Conservation (phyloP, 2,888 invertebrate species). For the Rhingia rostrata region DNA sequence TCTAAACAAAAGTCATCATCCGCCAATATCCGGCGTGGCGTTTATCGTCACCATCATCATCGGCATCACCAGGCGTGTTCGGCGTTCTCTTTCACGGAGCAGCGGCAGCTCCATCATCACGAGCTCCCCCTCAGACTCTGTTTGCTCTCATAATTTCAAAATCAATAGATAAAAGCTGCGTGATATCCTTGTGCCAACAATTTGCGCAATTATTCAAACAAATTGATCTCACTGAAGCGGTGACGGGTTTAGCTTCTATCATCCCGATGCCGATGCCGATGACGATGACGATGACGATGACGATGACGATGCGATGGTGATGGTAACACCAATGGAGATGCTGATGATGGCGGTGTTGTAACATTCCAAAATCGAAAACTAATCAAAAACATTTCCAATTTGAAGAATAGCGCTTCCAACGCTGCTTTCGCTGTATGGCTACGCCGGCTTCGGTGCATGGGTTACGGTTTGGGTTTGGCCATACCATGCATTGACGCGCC, state of each 20-base stretch:
- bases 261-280: background rate
- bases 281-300: conserved; percentile 15
- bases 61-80: conserved; percentile 3
- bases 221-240: conserved; percentile 72
- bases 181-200: conserved; percentile 74
- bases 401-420: conserved; percentile 31
- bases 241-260: conserved; percentile 42
- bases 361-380: conserved; percentile 66
- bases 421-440: background rate
- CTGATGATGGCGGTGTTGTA: conserved; percentile 25
- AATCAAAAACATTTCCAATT: conserved; percentile 63
- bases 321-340: conserved; percentile 29
- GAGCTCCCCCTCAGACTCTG: conserved; percentile 68
- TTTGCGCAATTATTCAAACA: conserved; percentile 75
- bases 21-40: conserved; percentile 20
- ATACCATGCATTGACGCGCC: conserved; percentile 38
- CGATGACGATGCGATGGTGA: conserved; percentile 38
- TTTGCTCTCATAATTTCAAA: conserved; percentile 83
- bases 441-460: no score
- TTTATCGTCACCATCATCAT: conserved; percentile 30
- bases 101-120: conserved; percentile 15
- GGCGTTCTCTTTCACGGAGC: conserved; percentile 4
- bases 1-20: conserved; percentile 63
- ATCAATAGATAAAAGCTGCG: conserved; percentile 81
- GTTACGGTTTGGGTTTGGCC: background rate